A percentile compares a stretch with the other conserved stretches of the same genome.
These are phyloP conservation scores for Paradisaea rubra DNA, from an alignment of 2,113 vertebrate species.

Conservation along the genomic window DNA sequence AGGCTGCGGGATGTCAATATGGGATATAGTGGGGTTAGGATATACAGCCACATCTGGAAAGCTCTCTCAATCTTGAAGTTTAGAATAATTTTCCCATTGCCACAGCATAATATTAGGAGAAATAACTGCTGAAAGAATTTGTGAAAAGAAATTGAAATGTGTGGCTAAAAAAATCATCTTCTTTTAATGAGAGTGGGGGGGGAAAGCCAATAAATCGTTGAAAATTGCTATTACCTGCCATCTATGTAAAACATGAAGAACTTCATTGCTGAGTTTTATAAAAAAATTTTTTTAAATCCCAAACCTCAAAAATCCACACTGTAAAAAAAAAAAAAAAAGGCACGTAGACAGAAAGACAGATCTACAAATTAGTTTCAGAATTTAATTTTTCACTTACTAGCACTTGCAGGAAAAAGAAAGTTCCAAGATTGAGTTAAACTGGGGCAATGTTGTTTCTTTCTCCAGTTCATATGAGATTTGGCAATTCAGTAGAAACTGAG, in stretches of 20 bases:
- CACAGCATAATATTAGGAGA: background rate
- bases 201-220: background rate
- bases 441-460: background rate
- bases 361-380: background rate
- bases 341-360: background rate
- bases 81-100: background rate
- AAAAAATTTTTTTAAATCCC: background rate
- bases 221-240: background rate
- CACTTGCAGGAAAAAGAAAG: background rate
- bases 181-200: background rate
- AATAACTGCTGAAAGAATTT: background rate
- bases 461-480: background rate
- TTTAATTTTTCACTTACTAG: background rate
- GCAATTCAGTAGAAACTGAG: background rate
- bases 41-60: background rate
- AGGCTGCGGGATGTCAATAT: rapidly evolving
- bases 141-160: background rate
- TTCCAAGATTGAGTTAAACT: background rate
- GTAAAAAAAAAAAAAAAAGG: background rate
- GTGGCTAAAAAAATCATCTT: background rate
- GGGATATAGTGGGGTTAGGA: background rate
- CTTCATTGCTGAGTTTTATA: background rate
- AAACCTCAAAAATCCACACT: background rate
- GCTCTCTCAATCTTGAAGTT: background rate
- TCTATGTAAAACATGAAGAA: background rate